These are phyloP conservation scores for Emydocephalus ijimae DNA, from an alignment of 2,113 vertebrate genomes.

Conservation along the genomic window DNA sequence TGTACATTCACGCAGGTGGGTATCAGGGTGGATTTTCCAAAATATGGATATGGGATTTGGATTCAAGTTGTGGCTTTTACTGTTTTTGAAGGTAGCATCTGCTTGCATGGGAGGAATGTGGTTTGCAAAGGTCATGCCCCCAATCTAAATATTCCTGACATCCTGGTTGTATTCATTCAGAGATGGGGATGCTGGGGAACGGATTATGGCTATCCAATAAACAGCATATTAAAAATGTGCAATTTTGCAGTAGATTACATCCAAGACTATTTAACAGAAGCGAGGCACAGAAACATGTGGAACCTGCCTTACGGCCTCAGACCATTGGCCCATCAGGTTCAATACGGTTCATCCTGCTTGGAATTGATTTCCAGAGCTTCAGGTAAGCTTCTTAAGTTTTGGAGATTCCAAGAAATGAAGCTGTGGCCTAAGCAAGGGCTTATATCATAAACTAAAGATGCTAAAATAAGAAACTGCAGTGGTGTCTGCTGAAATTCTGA, in stretches of 20 bases:
- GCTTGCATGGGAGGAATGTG: not conserved
- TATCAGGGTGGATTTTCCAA: not conserved
- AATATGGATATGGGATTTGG: not conserved
- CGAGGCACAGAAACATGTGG: not conserved
- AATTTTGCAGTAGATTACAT: not conserved
- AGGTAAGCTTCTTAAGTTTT: not conserved
- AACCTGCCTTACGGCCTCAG: not conserved
- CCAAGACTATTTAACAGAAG: not conserved
- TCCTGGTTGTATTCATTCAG: not conserved
- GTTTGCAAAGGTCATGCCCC: not conserved
- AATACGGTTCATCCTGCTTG: not conserved
- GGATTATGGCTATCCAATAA: not conserved
- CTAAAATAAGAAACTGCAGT: not conserved
- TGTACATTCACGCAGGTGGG: not conserved
- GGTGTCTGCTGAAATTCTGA: conserved; percentile 21
- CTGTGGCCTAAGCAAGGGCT: not conserved
- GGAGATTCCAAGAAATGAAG: not conserved
- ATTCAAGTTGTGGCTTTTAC: not conserved
- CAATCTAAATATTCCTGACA: not conserved
- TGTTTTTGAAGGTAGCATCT: not conserved
- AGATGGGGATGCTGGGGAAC: not conserved
- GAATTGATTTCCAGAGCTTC: not conserved
- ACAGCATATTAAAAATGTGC: not conserved
- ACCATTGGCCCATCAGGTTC: too few relatives aligned
- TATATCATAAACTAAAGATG: not conserved